Conservation (phyloP, 2,797 vertebrate genomes). For the Poeciliopsis paucimaculata region DNA sequence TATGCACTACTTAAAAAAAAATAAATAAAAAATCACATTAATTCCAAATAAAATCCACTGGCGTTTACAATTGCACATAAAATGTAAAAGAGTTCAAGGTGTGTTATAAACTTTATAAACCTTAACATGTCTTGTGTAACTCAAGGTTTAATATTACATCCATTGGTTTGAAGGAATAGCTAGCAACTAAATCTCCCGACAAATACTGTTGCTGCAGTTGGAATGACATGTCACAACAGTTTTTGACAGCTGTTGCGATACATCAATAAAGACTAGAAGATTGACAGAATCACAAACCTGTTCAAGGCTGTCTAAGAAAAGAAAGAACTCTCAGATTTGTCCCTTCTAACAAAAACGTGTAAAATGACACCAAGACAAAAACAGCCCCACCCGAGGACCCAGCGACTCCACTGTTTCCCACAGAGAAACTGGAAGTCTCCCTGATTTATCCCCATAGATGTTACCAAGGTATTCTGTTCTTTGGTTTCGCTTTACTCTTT, state of each 20-base stretch:
- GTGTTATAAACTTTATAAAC: neutral
- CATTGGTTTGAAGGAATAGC: neutral
- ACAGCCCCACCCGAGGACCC: slow-evolving; percentile 35
- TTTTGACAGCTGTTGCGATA: neutral
- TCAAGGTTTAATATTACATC: neutral
- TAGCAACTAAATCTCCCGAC: neutral
- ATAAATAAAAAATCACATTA: neutral
- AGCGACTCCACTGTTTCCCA: slow-evolving; percentile 10
- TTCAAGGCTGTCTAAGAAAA: slow-evolving; percentile 14
- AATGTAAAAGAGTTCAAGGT: neutral
- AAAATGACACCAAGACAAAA: slow-evolving; percentile 56
- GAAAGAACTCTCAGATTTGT: slow-evolving; percentile 21
- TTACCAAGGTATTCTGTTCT: neutral
- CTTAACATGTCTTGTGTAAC: neutral
- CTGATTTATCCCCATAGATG: neutral
- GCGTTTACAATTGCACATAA: neutral
- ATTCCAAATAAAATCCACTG: neutral
- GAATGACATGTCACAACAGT: neutral
- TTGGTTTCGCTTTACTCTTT: slow-evolving; percentile 13
- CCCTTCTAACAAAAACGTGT: slow-evolving; percentile 43
- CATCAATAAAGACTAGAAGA: neutral
- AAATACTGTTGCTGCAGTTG: neutral
- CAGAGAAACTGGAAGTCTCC: slow-evolving; percentile 15
- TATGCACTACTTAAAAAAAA: neutral
- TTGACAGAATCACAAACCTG: slow-evolving; percentile 1